phyloP scores from a whole-genome alignment of 2,797 vertebrate genomes.

The Coluber constrictor region DNA sequence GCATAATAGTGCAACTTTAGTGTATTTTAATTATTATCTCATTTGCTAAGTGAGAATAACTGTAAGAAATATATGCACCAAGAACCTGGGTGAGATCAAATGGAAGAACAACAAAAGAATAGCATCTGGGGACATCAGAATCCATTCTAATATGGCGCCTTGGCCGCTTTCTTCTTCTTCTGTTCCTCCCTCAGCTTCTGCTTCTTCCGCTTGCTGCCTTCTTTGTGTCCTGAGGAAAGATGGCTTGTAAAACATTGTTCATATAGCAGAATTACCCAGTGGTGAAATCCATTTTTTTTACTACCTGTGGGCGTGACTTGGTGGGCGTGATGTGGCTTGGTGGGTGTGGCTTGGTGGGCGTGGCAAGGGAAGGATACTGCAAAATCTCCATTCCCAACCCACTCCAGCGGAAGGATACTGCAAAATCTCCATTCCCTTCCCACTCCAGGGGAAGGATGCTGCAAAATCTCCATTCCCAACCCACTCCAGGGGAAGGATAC shows the following conservation, averaged over 20 bases:
- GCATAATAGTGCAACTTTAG: constrained; percentile 62
- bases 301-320: no score
- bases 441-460: no score
- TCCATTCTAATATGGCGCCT: constrained; percentile 76
- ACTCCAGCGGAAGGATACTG: no score
- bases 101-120: constrained; percentile 34
- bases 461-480: no score
- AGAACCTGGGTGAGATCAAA: constrained; percentile 57
- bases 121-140: constrained; percentile 51
- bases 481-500: no score
- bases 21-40: constrained; percentile 52
- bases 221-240: constrained; percentile 82
- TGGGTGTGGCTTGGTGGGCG: no score
- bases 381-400: no score
- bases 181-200: constrained; percentile 86
- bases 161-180: constrained; percentile 88
- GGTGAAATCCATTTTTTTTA: no score
- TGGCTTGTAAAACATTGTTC: constrained; percentile 70
- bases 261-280: constrained; percentile 42
- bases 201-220: constrained; percentile 90
- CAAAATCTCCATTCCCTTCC: no score
- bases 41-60: constrained; percentile 53
- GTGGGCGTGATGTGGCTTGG: no score
- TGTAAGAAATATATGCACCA: constrained; percentile 54
- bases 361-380: no score